These are phyloP conservation scores for Rhynchotus rufescens DNA, from an alignment of 2,797 vertebrate species.

Conservation along the genomic window DNA sequence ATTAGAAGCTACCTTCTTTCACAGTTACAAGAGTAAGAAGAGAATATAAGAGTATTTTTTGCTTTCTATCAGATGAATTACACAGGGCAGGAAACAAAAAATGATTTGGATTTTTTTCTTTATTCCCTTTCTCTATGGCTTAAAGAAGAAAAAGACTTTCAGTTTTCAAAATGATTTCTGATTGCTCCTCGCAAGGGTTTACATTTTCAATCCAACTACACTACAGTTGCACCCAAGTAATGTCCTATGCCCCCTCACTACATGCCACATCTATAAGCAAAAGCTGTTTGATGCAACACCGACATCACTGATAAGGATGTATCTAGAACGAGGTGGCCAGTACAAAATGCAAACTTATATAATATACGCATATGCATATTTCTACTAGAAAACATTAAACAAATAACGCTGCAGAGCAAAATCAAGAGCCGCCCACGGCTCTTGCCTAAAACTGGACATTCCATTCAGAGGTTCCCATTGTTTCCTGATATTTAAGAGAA, in stretches of 20 bases:
- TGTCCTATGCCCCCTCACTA: not conserved
- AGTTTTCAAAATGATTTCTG: not conserved
- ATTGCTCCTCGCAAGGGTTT: not conserved
- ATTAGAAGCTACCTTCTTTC: not conserved
- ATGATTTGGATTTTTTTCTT: not conserved
- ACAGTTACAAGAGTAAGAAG: not conserved
- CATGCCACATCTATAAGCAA: not conserved
- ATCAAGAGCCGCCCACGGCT: not conserved
- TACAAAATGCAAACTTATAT: not conserved
- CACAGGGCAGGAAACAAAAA: not conserved
- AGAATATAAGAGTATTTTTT: not conserved
- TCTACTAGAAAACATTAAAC: not conserved
- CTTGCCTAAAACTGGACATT: constrained; percentile 36
- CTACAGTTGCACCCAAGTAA: not conserved
- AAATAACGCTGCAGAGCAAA: not conserved
- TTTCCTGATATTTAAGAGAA: constrained; percentile 58
- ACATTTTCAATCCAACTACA: not conserved
- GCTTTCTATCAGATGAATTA: not conserved
- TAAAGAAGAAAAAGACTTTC: not conserved
- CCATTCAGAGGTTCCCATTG: constrained; percentile 64
- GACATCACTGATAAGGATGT: not conserved
- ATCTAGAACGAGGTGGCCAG: not conserved
- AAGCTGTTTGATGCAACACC: not conserved
- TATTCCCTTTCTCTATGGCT: too few species aligned
- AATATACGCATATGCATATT: not conserved